Evolutionary conservation across 1,140 invertebrate species (phyloP), one percentile per base, ranked within the genome.

Genomic region (Mya arenaria): DNA sequence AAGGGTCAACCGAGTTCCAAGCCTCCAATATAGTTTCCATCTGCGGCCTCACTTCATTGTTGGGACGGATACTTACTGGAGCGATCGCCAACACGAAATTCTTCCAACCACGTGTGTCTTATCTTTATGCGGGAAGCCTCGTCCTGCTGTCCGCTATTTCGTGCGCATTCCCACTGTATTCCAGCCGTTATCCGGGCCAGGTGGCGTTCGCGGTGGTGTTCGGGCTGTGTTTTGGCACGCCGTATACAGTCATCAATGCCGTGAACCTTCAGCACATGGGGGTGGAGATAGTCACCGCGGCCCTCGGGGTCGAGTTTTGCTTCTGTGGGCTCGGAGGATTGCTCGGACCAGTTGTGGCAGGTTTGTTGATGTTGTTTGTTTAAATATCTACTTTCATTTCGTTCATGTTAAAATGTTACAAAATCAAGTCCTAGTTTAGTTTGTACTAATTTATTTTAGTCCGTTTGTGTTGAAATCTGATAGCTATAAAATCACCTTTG

Each of bases 281-380:
- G 17, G 52, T 72, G n/a, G 69, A 37, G 8, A 44, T 36, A n/a
- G 28, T 72, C 1, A 36, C 69, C 3, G 48, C 69, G 17, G 48
- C 69, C 3, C 32, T 72, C 3, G 69, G 69, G 0, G 28, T 72
- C 1, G 69, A 72, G 28, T 37, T 72, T 3, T 72, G 30, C 25
- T 44, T 30, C 3, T 72, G 69, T 34, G 69, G 69, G 2, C 28
- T 39, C 10, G 69, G 69, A n/a, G 69, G 69, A 5, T 37, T 72
- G 2, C 10, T 72, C n/a, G 69, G 69, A 72, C 69, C 69, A 72
- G 39, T 72, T 32, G 19, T 72, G 8, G 69, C 69, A 72, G 69
- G 69, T 72, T 30, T 3, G 63, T 63, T n/a, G n/a, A n/a, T n/a
- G n/a, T n/a, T n/a, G n/a, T n/a, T n/a, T n/a, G n/a, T n/a, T n/a